These are phyloP conservation scores for Eueides isabella DNA, from an alignment of 1,140 invertebrate species.

Conservation along the genomic window DNA sequence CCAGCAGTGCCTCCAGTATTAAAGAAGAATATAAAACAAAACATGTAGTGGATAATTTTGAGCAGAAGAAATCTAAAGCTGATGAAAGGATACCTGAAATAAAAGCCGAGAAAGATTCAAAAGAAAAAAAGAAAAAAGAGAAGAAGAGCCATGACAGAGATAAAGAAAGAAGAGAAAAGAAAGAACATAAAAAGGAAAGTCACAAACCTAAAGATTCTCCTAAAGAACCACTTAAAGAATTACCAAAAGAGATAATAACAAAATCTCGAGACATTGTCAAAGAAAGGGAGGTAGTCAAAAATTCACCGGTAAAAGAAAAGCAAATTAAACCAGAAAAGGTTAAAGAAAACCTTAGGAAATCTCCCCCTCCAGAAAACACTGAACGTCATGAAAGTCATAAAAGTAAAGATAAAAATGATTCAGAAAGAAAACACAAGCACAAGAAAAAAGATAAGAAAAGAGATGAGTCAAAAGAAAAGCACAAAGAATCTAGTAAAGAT, in stretches of 20 bases:
- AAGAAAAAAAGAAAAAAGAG: slow-evolving; percentile 82
- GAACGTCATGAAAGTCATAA: slow-evolving; percentile 74
- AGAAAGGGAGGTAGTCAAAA: slow-evolving; percentile 70
- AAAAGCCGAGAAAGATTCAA: slow-evolving; percentile 66
- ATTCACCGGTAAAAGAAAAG: slow-evolving; percentile 75
- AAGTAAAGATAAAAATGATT: slow-evolving; percentile 74
- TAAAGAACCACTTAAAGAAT: slow-evolving; percentile 78
- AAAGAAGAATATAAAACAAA: slow-evolving; percentile 79
- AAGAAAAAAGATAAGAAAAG: slow-evolving; percentile 82
- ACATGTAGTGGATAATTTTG: slow-evolving; percentile 69
- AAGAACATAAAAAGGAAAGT: slow-evolving; percentile 81
- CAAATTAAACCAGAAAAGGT: slow-evolving; percentile 68
- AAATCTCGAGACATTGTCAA: slow-evolving; percentile 73
- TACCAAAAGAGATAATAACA: slow-evolving; percentile 68
- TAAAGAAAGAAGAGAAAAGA: slow-evolving; percentile 81
- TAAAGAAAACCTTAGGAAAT: slow-evolving; percentile 77
- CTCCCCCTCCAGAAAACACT: slow-evolving; percentile 62
- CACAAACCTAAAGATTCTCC: slow-evolving; percentile 78
- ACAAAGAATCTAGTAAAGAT: slow-evolving; percentile 82
- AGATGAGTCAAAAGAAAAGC: slow-evolving; percentile 81
- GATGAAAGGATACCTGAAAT: slow-evolving; percentile 73
- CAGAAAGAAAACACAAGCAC: slow-evolving; percentile 80
- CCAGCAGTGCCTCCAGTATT: slow-evolving; percentile 73
- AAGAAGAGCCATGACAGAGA: slow-evolving; percentile 81
- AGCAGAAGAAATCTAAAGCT: slow-evolving; percentile 72